phyloP scores from a whole-genome alignment of 2,888 invertebrate genomes.

The Leptogaster cylindrica region DNA sequence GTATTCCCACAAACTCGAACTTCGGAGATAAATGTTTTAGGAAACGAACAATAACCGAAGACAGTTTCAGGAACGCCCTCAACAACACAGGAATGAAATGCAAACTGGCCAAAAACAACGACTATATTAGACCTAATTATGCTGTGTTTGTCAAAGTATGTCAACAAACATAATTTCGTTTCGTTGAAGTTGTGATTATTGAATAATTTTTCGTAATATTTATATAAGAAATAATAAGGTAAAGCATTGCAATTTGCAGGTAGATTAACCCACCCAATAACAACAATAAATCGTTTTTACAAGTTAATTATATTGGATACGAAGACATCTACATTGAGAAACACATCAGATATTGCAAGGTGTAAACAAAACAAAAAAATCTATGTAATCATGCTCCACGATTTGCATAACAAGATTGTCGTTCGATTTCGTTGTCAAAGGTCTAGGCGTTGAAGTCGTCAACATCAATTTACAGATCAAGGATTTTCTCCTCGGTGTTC shows the following conservation, averaged over 20 bases:
- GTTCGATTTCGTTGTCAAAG: background rate
- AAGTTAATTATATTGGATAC: conserved; percentile 11
- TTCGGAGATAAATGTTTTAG: no score
- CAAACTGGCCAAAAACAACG: no score
- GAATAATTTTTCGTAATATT: conserved; percentile 6
- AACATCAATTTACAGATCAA: conserved; percentile 17
- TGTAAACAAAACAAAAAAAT: background rate
- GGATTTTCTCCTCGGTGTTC: conserved; percentile 2
- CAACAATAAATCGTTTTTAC: background rate
- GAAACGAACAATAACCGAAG: no score
- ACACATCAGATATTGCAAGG: background rate
- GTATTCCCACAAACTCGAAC: no score
- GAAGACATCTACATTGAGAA: conserved; percentile 4
- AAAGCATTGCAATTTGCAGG: background rate
- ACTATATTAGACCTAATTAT: no score
- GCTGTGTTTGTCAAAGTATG: no score
- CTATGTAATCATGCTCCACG: conserved; percentile 11
- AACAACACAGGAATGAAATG: no score
- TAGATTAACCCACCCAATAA: conserved; percentile 20
- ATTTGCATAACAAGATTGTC: conserved; percentile 7
- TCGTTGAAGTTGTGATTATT: conserved; percentile 13
- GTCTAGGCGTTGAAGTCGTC: conserved; percentile 1
- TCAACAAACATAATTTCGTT: background rate
- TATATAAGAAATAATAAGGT: background rate
- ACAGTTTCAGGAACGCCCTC: no score